Evolutionary conservation across 2,113 vertebrate genomes (phyloP).

Genomic region (Ochotona princeps): DNA sequence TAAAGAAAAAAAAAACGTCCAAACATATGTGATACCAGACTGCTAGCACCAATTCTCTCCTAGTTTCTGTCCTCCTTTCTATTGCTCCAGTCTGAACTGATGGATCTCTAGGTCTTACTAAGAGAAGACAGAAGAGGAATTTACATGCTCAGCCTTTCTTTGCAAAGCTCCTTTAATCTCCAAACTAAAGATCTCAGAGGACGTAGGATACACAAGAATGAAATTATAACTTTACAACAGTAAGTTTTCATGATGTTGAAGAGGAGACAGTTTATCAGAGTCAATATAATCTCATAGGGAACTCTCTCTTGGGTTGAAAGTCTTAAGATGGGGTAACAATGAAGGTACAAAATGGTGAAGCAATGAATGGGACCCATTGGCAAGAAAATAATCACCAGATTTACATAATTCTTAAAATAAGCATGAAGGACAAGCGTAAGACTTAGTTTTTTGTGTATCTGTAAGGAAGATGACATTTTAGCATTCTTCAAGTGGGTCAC

Average conservation of each 20-base stretch:
- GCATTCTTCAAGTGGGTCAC: too few relatives aligned
- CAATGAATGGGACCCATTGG: neutral
- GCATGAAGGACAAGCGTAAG: neutral
- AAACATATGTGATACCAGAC: neutral
- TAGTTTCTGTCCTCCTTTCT: neutral
- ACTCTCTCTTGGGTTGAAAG: neutral
- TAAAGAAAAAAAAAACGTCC: neutral
- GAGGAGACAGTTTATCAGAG: neutral
- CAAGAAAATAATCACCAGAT: slow-evolving; percentile 39
- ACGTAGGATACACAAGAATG: neutral
- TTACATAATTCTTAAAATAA: neutral
- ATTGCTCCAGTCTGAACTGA: neutral
- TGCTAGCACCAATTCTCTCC: neutral
- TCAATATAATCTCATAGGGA: neutral
- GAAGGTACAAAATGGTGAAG: neutral
- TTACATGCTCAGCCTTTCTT: slow-evolving; percentile 15
- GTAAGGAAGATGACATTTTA: neutral
- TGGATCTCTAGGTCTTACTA: neutral
- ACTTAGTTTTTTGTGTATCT: neutral
- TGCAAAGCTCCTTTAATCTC: slow-evolving; percentile 9
- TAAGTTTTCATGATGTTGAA: neutral
- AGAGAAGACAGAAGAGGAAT: neutral
- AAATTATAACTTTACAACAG: neutral
- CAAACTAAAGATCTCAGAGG: neutral
- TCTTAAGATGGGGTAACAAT: neutral